Percentiles rank a stretch among this genome's conserved stretches.
phyloP scores from a whole-genome alignment of 2,797 vertebrate genomes.

The Lophius americanus region DNA sequence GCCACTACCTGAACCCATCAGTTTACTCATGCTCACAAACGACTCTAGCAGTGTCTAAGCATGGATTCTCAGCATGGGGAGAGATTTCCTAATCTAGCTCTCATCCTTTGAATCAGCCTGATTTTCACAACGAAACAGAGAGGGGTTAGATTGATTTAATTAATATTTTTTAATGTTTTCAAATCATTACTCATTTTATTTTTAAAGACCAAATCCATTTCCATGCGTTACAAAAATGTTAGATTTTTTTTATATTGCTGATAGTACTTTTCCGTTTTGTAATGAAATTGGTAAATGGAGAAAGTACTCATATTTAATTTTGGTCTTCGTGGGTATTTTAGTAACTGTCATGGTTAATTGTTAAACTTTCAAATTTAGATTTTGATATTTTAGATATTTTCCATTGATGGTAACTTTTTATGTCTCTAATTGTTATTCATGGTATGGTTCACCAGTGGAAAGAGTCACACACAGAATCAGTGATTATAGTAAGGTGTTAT shows the following conservation, averaged over 20 bases:
- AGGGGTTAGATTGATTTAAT: too few species aligned
- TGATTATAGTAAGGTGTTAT: not conserved
- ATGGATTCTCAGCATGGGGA: slow-evolving; percentile 74
- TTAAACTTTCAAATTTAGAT: not conserved
- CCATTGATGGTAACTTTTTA: not conserved
- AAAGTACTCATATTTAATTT: too few species aligned
- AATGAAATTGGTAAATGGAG: not conserved
- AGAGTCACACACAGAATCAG: not conserved
- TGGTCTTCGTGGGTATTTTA: not conserved
- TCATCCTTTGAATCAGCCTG: slow-evolving; percentile 17
- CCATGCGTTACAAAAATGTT: not conserved
- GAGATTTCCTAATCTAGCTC: slow-evolving; percentile 14
- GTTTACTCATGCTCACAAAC: slow-evolving; percentile 25
- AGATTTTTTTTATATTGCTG: too few species aligned
- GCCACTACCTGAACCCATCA: slow-evolving; percentile 7
- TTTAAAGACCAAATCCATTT: not conserved
- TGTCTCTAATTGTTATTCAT: slow-evolving; percentile 6
- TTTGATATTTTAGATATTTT: not conserved
- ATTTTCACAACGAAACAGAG: slow-evolving; percentile 4
- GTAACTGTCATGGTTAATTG: not conserved
- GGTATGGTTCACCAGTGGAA: not conserved
- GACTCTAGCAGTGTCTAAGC: slow-evolving; percentile 46
- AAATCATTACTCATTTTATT: not conserved
- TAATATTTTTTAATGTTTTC: too few species aligned
- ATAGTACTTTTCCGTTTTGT: not conserved